Percentiles rank a stretch among this genome's conserved stretches.
These are phyloP conservation scores for Platichthys stellatus DNA, from an alignment of 2,113 vertebrate species.

Conservation along the genomic window DNA sequence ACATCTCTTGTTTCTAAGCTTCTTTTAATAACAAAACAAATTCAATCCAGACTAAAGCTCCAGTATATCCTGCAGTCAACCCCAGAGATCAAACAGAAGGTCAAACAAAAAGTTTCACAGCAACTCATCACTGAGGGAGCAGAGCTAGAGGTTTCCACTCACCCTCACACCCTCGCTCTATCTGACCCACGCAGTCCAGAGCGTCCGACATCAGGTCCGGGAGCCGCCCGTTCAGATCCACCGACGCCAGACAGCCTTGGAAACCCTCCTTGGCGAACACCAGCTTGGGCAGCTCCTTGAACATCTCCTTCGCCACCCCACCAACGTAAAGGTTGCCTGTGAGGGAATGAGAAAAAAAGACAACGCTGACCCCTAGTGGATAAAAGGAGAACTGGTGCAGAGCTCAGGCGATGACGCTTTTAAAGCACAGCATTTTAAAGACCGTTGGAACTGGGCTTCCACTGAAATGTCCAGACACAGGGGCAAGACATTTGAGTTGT, in stretches of 20 bases:
- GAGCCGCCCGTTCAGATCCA: slow-evolving; percentile 95
- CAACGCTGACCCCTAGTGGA: slow-evolving; percentile 76
- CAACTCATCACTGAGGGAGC: neutral
- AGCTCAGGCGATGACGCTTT: neutral
- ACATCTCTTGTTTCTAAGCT: neutral
- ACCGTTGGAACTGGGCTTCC: neutral
- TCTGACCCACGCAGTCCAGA: slow-evolving; percentile 94
- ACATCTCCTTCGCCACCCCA: slow-evolving; percentile 95
- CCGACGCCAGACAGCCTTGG: slow-evolving; percentile 94
- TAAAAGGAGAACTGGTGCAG: neutral
- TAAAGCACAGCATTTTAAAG: neutral
- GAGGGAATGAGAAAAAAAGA: slow-evolving; percentile 11
- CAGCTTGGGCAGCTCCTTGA: slow-evolving; percentile 94
- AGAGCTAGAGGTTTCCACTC: slow-evolving; percentile 44
- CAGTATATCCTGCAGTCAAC: neutral
- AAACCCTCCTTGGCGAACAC: slow-evolving; percentile 96
- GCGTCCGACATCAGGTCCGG: slow-evolving; percentile 96
- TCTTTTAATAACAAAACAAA: neutral
- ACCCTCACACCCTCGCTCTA: slow-evolving; percentile 99
- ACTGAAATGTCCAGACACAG: neutral
- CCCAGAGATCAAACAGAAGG: neutral
- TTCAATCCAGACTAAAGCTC: neutral
- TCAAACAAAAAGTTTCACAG: neutral
- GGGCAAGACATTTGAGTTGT: too few relatives aligned
- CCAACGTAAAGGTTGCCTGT: slow-evolving; percentile 94